These are phyloP conservation scores for Gortyna flavago DNA, from an alignment of 2,888 invertebrate species.

Conservation along the genomic window DNA sequence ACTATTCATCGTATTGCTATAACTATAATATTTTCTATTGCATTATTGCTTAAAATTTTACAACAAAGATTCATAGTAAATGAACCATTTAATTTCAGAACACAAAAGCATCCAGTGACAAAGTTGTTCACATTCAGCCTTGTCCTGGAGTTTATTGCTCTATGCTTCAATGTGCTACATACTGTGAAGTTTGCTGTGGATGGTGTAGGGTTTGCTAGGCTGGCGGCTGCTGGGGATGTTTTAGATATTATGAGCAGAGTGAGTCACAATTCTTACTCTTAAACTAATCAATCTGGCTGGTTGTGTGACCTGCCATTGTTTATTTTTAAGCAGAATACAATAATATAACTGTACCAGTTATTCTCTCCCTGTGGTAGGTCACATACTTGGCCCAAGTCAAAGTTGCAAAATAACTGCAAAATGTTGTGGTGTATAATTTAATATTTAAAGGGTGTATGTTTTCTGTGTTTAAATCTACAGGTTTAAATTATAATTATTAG, in stretches of 20 bases:
- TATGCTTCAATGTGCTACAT: constrained; percentile 96
- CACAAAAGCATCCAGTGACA: constrained; percentile 97
- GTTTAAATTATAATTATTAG: not conserved
- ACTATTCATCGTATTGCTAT: constrained; percentile 40
- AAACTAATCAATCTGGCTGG: not conserved
- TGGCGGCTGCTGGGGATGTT: constrained; percentile 97
- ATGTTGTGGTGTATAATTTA: not conserved
- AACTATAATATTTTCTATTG: constrained; percentile 12
- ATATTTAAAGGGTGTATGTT: not conserved
- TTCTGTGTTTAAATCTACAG: constrained; percentile 12
- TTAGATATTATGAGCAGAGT: constrained; percentile 97
- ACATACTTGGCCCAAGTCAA: not conserved
- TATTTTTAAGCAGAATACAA: not conserved
- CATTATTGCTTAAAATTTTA: constrained; percentile 32
- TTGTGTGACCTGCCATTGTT: not conserved
- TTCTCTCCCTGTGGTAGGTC: not conserved
- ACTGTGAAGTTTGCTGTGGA: constrained; percentile 97
- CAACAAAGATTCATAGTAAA: constrained; percentile 16
- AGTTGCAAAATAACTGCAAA: not conserved
- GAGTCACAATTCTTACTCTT: constrained; percentile 73
- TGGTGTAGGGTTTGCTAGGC: constrained; percentile 95
- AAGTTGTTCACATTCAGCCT: constrained; percentile 97
- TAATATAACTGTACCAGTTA: not conserved
- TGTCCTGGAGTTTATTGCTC: constrained; percentile 95
- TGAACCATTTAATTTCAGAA: constrained; percentile 80